Evolutionary conservation across 2,113 vertebrate species (phyloP).

Genomic region (Neodon shergylaensis): DNA sequence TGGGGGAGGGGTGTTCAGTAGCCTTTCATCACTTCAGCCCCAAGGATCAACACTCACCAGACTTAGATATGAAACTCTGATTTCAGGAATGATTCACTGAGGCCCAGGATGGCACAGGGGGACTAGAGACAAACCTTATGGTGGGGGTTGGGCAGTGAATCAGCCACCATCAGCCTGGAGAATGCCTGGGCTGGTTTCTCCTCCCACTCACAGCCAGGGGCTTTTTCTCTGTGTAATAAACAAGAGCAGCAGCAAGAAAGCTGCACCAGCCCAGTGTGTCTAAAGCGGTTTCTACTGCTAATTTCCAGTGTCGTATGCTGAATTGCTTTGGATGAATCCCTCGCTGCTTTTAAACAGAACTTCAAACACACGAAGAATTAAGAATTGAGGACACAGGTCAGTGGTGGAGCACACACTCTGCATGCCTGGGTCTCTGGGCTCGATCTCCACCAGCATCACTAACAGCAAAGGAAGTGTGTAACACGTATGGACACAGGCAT

Average conservation of each 20-base stretch:
- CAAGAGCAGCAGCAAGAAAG: not conserved
- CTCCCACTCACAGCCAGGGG: not conserved
- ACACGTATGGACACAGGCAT: not conserved
- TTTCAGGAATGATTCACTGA: slow-evolving; percentile 54
- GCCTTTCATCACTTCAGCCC: not conserved
- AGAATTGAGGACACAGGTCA: not conserved
- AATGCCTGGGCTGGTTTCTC: not conserved
- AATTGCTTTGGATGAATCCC: not conserved
- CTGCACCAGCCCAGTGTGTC: not conserved
- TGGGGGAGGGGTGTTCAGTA: not conserved
- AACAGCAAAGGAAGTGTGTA: not conserved
- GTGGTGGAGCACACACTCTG: not conserved
- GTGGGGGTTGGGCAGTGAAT: not conserved
- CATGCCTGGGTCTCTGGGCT: not conserved
- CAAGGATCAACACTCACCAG: not conserved
- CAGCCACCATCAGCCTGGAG: not conserved
- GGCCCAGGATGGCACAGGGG: not conserved
- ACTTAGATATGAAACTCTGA: not conserved
- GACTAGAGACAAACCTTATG: not conserved
- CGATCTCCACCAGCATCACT: not conserved
- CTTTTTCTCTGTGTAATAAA: slow-evolving; percentile 45
- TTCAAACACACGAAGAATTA: not conserved
- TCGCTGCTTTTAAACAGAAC: not conserved
- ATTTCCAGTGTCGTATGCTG: not conserved
- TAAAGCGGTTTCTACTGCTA: not conserved